Evolutionary conservation across 2,888 invertebrate species (phyloP), one percentile per base, ranked within the genome.

Genomic region (Alloplasta piceator): DNA sequence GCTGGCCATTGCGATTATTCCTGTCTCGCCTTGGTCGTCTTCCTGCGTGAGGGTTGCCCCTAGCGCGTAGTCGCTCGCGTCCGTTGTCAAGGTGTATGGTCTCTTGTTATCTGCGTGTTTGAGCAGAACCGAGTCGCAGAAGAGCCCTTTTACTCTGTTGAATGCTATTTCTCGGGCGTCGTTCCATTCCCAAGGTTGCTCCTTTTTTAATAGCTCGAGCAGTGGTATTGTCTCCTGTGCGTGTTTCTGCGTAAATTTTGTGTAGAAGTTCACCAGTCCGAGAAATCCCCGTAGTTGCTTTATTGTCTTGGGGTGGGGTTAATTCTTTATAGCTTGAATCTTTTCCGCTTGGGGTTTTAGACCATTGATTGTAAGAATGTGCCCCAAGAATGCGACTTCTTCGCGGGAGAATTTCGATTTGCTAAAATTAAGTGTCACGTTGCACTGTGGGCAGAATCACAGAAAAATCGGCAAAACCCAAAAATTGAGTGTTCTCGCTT

Each of bases 1-100:
- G 58, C 87, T 88, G 6, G 80, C 83, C 66, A 87, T 3, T 0
- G 48, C n/a, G 10, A 48, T 10, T 0, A 48, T n/a, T 5, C 48
- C n/a, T 0, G 0, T 9, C 9, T 48, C n/a, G 0, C n/a, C 26
- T 3, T 26, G 1, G 26, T 26, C 26, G 26, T 26, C 26, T 3
- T 26, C 26, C 26, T 26, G 26, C 3, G 26, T 26, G 1, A 26
- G 3, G 1, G 26, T 26, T 1, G 26, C 26, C 3, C 26, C 26
- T 3, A 26, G 26, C 26, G 26, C 26, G 26, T 26, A 26, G 26
- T 26, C 26, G 26, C 26, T 26, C 3, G 26, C 48, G 4, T n/a
- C 48, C 0, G 48, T 48, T 0, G n/a, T 9, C 5, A 48, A 9
- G 2, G n/a, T n/a, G n/a, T n/a, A 48, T 1, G 48, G 48, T 36